Conservation (phyloP, 2,797 vertebrate species). For the Sorex maritimensis region DNA sequence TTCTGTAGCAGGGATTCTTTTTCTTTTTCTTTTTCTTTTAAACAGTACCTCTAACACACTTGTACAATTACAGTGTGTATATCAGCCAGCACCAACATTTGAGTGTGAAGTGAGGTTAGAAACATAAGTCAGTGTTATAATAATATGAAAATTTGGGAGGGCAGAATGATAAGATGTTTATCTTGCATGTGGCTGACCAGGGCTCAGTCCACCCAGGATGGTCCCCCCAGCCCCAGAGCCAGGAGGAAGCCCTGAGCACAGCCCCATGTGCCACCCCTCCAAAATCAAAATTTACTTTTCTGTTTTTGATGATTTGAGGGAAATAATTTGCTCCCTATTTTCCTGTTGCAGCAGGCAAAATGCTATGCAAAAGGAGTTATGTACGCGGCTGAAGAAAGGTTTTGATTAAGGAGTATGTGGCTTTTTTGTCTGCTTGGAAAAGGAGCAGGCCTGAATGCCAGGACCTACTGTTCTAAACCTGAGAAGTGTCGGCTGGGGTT, state of each 20-base stretch:
- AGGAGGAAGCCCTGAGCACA: no score
- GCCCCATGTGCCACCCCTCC: no score
- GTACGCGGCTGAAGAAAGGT: conserved; percentile 61
- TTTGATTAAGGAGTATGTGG: conserved; percentile 66
- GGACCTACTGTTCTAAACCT: conserved; percentile 52
- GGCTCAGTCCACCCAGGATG: no score
- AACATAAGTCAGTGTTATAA: conserved; percentile 78
- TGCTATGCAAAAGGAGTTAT: conserved; percentile 74
- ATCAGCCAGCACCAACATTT: conserved; percentile 79
- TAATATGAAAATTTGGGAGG: conserved; percentile 48
- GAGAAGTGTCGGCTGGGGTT: conserved; percentile 69
- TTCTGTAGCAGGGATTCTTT: conserved; percentile 84
- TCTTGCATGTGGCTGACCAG: background rate
- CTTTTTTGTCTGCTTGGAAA: conserved; percentile 79
- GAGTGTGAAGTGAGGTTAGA: conserved; percentile 24
- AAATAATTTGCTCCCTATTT: conserved; percentile 72
- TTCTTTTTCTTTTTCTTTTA: conserved; percentile 84
- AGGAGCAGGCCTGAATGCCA: conserved; percentile 51
- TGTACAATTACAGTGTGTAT: conserved; percentile 88
- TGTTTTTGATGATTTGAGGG: conserved; percentile 80
- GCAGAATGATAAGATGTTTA: no score
- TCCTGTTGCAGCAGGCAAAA: conserved; percentile 68
- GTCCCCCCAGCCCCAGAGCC: no score
- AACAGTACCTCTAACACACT: conserved; percentile 86
- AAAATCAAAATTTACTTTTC: conserved; percentile 37